Percentiles rank a stretch among this genome's conserved stretches.
These are phyloP conservation scores for Cyanistes caeruleus DNA, from an alignment of 2,113 vertebrate species.

Conservation along the genomic window DNA sequence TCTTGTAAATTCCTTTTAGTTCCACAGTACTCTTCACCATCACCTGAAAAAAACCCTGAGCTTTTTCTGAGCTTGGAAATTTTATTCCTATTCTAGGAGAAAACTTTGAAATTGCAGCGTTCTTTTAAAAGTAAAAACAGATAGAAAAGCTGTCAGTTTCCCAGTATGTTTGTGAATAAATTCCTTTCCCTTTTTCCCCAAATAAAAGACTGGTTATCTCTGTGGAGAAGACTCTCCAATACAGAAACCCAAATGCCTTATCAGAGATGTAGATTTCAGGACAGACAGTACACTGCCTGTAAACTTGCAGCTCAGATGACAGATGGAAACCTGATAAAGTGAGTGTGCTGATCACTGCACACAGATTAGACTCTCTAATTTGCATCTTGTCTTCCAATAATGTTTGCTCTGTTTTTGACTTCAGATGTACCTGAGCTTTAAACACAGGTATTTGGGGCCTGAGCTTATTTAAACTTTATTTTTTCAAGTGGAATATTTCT, in stretches of 20 bases:
- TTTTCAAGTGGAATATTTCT: not conserved
- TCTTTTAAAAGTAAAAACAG: not conserved
- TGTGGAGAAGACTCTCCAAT: not conserved
- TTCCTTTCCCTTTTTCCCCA: not conserved
- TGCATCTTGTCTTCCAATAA: constrained; percentile 43
- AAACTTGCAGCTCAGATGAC: constrained; percentile 65
- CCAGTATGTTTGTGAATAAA: not conserved
- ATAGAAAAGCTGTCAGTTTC: not conserved
- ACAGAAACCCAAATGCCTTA: not conserved
- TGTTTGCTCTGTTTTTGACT: not conserved
- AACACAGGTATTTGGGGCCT: not conserved
- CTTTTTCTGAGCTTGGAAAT: not conserved
- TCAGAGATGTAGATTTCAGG: constrained; percentile 21
- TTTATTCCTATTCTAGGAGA: not conserved
- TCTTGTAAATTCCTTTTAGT: not conserved
- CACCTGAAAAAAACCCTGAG: not conserved
- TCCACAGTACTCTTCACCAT: not conserved
- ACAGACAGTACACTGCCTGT: constrained; percentile 52
- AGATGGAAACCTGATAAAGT: constrained; percentile 63
- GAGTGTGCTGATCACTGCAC: constrained; percentile 9
- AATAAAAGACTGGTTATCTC: not conserved
- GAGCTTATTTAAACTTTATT: not conserved
- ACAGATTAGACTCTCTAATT: constrained; percentile 39
- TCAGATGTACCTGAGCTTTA: constrained; percentile 3
- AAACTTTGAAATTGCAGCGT: not conserved